A percentile compares a stretch with the other conserved stretches of the same genome.
These are phyloP conservation scores for Agapostemon virescens DNA, from an alignment of 2,888 invertebrate genomes.

Conservation along the genomic window DNA sequence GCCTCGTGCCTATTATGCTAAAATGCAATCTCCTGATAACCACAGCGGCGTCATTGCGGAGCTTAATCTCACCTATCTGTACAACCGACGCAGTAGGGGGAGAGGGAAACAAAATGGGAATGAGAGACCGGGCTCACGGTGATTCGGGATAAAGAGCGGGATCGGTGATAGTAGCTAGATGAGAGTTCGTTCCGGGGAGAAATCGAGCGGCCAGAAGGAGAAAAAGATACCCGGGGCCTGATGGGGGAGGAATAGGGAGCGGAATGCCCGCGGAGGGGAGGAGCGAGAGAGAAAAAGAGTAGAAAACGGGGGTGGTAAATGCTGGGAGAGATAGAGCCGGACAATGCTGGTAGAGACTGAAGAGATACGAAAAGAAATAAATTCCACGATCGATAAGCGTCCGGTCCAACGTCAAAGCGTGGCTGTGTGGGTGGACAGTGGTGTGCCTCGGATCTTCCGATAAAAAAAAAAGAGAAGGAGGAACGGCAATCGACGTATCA, in stretches of 20 bases:
- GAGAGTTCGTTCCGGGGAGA: slow-evolving; percentile 47
- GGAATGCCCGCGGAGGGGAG: not conserved
- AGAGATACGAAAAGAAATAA: slow-evolving; percentile 72
- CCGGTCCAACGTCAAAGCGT: slow-evolving; percentile 67
- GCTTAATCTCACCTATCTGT: slow-evolving; percentile 72
- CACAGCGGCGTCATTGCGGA: slow-evolving; percentile 64
- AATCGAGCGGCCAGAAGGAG: slow-evolving; percentile 22
- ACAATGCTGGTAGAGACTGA: slow-evolving; percentile 55
- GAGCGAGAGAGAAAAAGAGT: not conserved
- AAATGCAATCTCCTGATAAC: slow-evolving; percentile 76
- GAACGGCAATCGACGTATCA: slow-evolving; percentile 44
- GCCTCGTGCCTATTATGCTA: slow-evolving; percentile 71
- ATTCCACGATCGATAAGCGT: slow-evolving; percentile 74
- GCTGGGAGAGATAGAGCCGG: slow-evolving; percentile 42
- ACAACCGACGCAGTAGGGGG: slow-evolving; percentile 32
- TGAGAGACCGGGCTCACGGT: slow-evolving; percentile 56
- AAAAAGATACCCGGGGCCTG: slow-evolving; percentile 17
- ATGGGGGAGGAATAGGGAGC: not conserved
- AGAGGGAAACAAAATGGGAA: slow-evolving; percentile 62
- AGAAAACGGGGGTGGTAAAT: slow-evolving; percentile 7
- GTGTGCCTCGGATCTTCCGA: slow-evolving; percentile 66
- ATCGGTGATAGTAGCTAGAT: slow-evolving; percentile 58
- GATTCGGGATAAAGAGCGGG: slow-evolving; percentile 65
- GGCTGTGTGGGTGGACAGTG: slow-evolving; percentile 52
- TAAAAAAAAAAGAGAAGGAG: slow-evolving; percentile 49